These are phyloP conservation scores for Cataglyphis altisquamis DNA, from an alignment of 2,888 invertebrate species.

Conservation along the genomic window DNA sequence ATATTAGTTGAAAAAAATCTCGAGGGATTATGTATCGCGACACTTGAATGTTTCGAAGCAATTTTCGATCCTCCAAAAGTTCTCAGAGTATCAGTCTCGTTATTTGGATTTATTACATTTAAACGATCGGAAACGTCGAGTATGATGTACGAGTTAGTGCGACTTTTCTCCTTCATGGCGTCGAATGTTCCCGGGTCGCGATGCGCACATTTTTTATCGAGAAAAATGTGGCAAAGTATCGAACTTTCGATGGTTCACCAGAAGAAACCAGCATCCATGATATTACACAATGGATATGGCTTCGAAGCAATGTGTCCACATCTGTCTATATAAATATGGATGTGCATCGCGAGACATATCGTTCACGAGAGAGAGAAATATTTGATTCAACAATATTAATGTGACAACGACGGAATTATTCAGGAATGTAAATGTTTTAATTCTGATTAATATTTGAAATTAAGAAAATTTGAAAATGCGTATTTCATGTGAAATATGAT, in stretches of 20 bases:
- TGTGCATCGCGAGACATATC: conserved; percentile 34
- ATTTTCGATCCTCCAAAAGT: background rate
- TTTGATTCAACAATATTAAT: conserved; percentile 7
- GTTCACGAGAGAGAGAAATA: background rate
- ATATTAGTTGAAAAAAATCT: background rate
- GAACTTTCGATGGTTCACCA: conserved; percentile 30
- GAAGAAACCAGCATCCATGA: conserved; percentile 34
- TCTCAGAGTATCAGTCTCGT: background rate
- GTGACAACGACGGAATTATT: background rate
- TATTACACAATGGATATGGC: conserved; percentile 47
- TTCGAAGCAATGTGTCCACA: conserved; percentile 28
- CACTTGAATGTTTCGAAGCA: background rate
- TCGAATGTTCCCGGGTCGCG: background rate
- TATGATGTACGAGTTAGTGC: background rate
- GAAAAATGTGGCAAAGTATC: conserved; percentile 24
- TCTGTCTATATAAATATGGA: conserved; percentile 8
- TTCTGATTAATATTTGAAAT: background rate
- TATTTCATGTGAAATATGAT: background rate
- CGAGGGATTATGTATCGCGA: background rate
- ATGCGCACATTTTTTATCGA: conserved; percentile 22
- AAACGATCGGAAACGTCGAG: conserved; percentile 4
- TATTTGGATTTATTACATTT: conserved; percentile 19
- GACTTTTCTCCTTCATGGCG: conserved; percentile 3
- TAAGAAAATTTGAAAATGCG: background rate
- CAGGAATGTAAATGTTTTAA: background rate